These are phyloP conservation scores for Tupiocoris notatus DNA, from an alignment of 2,888 invertebrate genomes.

Conservation along the genomic window DNA sequence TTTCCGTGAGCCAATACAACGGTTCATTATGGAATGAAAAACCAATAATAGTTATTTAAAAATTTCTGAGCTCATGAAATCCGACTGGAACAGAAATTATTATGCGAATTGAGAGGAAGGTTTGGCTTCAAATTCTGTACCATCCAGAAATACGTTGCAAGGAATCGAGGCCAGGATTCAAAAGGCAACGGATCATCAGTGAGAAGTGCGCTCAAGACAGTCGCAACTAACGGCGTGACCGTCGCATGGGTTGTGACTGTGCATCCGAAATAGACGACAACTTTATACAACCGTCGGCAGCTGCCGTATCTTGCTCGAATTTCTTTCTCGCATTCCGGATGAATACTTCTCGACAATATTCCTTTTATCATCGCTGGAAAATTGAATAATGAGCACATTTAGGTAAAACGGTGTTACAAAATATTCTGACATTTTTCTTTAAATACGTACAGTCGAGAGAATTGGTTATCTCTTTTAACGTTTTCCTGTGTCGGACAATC, in stretches of 20 bases:
- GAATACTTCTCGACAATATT: conserved; percentile 3
- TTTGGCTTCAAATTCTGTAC: too few relatives aligned
- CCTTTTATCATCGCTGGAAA: conserved; percentile 30
- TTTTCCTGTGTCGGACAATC: conserved; percentile 22
- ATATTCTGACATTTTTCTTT: background rate
- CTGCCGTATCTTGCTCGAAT: conserved; percentile 12
- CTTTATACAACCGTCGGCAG: conserved; percentile 24
- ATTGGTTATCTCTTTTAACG: conserved; percentile 27
- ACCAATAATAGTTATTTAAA: too few relatives aligned
- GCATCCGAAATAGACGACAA: conserved; percentile 32
- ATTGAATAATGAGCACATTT: background rate
- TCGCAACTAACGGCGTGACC: conserved; percentile 23
- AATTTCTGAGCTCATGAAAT: too few relatives aligned
- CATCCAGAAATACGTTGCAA: conserved; percentile 1
- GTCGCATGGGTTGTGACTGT: conserved; percentile 28
- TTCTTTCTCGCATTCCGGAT: conserved; percentile 4
- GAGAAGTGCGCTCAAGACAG: conserved; percentile 8
- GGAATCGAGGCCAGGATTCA: conserved; percentile 20
- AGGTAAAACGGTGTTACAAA: background rate
- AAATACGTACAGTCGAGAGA: conserved; percentile 28
- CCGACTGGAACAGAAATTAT: too few relatives aligned
- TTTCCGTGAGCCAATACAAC: too few relatives aligned
- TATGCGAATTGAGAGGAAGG: too few relatives aligned
- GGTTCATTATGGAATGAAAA: too few relatives aligned
- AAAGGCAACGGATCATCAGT: conserved; percentile 17